These are phyloP conservation scores for Rhineura floridana DNA, from an alignment of 2,113 vertebrate genomes.

Conservation along the genomic window DNA sequence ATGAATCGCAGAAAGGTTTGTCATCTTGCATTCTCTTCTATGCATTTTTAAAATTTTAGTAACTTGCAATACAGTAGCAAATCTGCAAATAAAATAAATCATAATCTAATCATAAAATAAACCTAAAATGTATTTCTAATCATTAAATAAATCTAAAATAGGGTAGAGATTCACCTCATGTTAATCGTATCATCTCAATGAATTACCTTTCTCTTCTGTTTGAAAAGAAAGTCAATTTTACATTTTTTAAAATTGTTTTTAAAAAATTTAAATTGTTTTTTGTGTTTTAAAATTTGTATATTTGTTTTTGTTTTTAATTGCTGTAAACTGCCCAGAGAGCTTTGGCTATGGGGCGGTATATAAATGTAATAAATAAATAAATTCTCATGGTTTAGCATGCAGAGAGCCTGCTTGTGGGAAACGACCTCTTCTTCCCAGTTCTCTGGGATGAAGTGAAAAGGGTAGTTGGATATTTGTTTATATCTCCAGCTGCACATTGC, in stretches of 20 bases:
- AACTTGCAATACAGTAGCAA: background rate
- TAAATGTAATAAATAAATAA: too few species aligned
- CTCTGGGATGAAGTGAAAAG: background rate
- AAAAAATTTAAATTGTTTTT: too few species aligned
- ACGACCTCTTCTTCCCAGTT: background rate
- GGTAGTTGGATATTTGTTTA: background rate
- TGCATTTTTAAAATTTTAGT: background rate
- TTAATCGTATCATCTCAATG: background rate
- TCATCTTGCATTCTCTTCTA: background rate
- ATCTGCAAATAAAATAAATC: conserved; percentile 25
- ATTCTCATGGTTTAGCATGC: background rate
- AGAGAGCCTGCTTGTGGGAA: background rate
- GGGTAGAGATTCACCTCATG: background rate
- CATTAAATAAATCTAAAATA: background rate
- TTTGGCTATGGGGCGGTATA: too few species aligned
- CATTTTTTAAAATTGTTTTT: too few species aligned
- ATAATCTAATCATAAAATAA: background rate
- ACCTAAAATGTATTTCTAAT: conserved; percentile 5
- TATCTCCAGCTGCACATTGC: background rate
- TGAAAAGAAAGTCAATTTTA: too few species aligned
- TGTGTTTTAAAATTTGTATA: too few species aligned
- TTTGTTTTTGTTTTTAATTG: too few species aligned
- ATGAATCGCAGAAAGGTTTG: conserved; percentile 93
- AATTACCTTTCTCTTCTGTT: background rate
- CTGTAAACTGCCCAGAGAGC: too few species aligned